These are phyloP conservation scores for Tenthredo mesomela DNA, from an alignment of 2,888 invertebrate species.

Conservation along the genomic window DNA sequence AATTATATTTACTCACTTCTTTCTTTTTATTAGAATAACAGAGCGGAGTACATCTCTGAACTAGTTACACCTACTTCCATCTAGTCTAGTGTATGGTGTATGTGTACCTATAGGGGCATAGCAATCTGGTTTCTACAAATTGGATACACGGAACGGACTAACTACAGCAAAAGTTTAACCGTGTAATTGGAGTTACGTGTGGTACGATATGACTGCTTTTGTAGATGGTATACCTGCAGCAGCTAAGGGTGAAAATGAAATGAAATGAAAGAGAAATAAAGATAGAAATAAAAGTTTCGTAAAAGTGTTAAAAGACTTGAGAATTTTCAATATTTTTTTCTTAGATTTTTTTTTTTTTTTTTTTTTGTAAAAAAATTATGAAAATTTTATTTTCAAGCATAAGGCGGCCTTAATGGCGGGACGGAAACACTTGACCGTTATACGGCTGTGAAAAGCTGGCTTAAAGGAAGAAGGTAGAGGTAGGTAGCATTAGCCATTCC, in stretches of 20 bases:
- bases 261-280: not conserved
- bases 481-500: conserved; percentile 27
- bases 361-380: not conserved
- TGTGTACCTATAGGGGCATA: not conserved
- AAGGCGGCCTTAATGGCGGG: not conserved
- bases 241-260: not conserved
- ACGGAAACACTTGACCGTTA: conserved; percentile 15
- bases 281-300: not conserved
- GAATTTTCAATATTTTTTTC: not conserved
- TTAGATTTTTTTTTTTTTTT: not conserved
- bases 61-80: conserved; percentile 9
- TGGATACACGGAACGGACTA: conserved; percentile 41
- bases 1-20: not conserved
- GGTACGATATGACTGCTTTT: conserved; percentile 1
- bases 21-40: not conserved
- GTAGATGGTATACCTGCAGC: not conserved
- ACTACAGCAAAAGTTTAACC: conserved; percentile 44
- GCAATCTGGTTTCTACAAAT: conserved; percentile 43
- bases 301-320: not conserved
- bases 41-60: conserved; percentile 18
- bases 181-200: conserved; percentile 45
- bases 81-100: not conserved
- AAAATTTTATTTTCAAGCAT: not conserved
- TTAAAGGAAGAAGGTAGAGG: conserved; percentile 1
- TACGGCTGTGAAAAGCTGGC: not conserved